Evolutionary conservation across 2,113 vertebrate species (phyloP).

Genomic region (Rhea americana): DNA sequence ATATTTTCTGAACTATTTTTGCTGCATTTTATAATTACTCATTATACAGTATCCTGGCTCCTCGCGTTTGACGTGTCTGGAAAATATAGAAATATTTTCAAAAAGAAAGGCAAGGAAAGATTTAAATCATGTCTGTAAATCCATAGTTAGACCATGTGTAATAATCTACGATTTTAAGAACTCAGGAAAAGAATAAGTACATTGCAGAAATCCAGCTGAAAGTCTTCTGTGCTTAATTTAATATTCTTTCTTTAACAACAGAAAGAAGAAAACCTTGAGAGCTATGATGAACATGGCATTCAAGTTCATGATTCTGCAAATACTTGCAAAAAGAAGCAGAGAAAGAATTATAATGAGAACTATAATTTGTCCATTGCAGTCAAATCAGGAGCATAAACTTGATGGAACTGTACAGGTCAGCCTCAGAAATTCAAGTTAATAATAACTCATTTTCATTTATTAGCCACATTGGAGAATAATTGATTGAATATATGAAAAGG

Average conservation of each 20-base stretch:
- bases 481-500: background rate
- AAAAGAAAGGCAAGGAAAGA: background rate
- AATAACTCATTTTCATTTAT: background rate
- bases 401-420: background rate
- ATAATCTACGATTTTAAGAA: background rate
- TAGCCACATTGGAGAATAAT: background rate
- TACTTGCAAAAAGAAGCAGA: background rate
- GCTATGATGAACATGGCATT: background rate
- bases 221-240: background rate
- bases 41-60: background rate
- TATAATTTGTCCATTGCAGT: background rate
- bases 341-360: background rate
- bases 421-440: background rate
- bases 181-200: background rate
- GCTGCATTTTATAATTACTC: background rate
- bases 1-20: background rate
- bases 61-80: background rate
- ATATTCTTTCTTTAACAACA: background rate
- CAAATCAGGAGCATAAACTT: background rate
- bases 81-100: background rate
- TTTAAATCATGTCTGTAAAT: background rate
- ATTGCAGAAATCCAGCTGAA: background rate
- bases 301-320: background rate
- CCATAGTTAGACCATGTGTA: background rate
- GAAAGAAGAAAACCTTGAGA: background rate